Percentiles rank a stretch among this genome's conserved stretches.
These are phyloP conservation scores for Crematogaster levior DNA, from an alignment of 2,888 invertebrate genomes.

Conservation along the genomic window DNA sequence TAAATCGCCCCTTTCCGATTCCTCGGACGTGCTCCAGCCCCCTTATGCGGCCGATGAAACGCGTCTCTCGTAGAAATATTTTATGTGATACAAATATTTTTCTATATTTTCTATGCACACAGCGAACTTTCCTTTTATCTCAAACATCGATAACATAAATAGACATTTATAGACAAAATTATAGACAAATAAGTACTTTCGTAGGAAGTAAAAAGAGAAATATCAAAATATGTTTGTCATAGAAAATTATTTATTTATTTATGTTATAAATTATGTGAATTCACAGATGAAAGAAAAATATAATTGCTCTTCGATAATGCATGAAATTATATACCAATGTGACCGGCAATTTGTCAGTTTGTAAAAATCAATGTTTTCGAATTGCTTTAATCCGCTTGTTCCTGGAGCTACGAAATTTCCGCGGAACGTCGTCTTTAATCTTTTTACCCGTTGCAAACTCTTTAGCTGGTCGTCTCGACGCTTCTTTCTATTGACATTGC, in stretches of 20 bases:
- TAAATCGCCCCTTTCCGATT: conserved; percentile 42
- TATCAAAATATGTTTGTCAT: background rate
- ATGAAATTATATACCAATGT: background rate
- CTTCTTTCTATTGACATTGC: conserved; percentile 8
- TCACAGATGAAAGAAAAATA: background rate
- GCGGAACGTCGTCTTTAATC: background rate
- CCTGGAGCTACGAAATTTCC: background rate
- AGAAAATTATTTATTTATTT: background rate
- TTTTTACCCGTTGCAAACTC: conserved; percentile 38
- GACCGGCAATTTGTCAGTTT: background rate
- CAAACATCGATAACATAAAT: background rate
- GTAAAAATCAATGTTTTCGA: background rate
- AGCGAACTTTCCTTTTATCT: background rate
- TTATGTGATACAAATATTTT: conserved; percentile 30
- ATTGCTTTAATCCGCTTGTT: background rate
- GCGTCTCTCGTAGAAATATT: conserved; percentile 26
- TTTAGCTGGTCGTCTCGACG: background rate
- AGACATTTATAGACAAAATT: too few species aligned
- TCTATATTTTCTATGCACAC: background rate
- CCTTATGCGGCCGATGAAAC: conserved; percentile 11
- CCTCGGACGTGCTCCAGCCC: background rate
- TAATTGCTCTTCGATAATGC: too few species aligned
- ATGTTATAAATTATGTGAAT: background rate
- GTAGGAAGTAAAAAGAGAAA: background rate
- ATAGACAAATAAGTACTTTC: background rate